These are phyloP conservation scores for Sebastes nivosus DNA, from an alignment of 2,797 vertebrate genomes.

Conservation along the genomic window DNA sequence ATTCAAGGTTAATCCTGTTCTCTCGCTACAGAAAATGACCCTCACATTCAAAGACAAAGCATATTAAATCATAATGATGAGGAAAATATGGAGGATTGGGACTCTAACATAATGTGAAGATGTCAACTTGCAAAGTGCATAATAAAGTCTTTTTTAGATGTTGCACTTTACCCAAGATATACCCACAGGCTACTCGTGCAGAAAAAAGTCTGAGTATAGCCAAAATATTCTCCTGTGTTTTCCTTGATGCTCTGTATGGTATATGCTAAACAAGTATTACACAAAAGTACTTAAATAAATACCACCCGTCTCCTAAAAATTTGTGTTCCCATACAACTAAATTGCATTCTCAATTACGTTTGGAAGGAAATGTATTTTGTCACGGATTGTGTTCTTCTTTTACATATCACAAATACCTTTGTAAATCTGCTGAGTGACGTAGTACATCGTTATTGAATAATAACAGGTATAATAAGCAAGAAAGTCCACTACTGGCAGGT, in stretches of 20 bases:
- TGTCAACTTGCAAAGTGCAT: neutral
- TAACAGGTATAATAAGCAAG: too few species aligned
- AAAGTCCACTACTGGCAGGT: too few species aligned
- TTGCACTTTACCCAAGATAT: neutral
- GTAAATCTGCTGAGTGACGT: too few species aligned
- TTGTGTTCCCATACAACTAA: too few species aligned
- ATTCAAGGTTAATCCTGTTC: constrained; percentile 26
- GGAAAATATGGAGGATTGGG: neutral
- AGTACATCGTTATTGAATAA: too few species aligned
- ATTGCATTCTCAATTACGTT: too few species aligned
- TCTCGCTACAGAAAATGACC: neutral
- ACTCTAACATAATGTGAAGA: neutral
- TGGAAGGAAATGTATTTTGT: too few species aligned
- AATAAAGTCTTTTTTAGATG: neutral
- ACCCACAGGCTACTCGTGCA: neutral
- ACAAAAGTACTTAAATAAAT: neutral
- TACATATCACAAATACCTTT: too few species aligned
- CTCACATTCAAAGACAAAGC: constrained; percentile 15
- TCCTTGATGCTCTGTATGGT: neutral
- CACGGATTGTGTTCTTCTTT: neutral
- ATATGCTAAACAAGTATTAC: neutral
- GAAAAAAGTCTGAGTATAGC: neutral
- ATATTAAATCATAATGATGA: neutral
- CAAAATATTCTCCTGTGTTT: neutral
- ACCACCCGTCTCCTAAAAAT: too few species aligned